Base-by-base conservation (phyloP, 2,888 invertebrate species). In the Agonopterix alstromeriana region DNA sequence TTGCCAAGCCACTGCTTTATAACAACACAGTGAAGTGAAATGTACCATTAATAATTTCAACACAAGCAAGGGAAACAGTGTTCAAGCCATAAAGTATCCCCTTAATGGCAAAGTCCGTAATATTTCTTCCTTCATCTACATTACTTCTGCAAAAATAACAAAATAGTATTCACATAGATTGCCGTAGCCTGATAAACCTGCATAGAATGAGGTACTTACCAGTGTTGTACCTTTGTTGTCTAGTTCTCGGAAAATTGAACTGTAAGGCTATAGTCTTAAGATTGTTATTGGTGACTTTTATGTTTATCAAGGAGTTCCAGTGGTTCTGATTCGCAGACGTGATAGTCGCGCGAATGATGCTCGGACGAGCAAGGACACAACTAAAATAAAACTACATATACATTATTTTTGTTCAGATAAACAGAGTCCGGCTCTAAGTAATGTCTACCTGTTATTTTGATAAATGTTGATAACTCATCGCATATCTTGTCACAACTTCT, bases 131-230 rank as follows among this genome's bases (percentile, higher is more conserved):
- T 68, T 78, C 77, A 77, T 84, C 77, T 80, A 74, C 82, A 82
- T 81, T 77, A 82, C 77, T 79, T 77, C 77, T 78, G 79, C 77
- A 81, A 82, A 83, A 83, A 83, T 81, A 82, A 82, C 80, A 77
- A 80, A 82, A 81, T 78, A 78, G 76, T 77, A 69, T 71, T 73
- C 74, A 67, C 68, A 72, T 57, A 58, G 81, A 81, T 82, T 67
- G 76, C 77, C 64, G 69, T 63, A 67, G 58, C 63, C 62, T 65
- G 84, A 85, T 86, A 84, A 77, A 68, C 65, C 74, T 77, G 79
- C 78, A 80, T 79, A 74, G 77, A 70, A 65, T 62, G 70, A 73
- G 71, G 69, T 66, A 75, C 72, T 74, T 65, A 60, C 63, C 57
- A 65, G 63, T 66, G 64, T 66, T 67, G 60, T 71, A 67, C 66